Conservation (phyloP, 2,888 invertebrate genomes). For the Drosophila pseudotalamancana region DNA sequence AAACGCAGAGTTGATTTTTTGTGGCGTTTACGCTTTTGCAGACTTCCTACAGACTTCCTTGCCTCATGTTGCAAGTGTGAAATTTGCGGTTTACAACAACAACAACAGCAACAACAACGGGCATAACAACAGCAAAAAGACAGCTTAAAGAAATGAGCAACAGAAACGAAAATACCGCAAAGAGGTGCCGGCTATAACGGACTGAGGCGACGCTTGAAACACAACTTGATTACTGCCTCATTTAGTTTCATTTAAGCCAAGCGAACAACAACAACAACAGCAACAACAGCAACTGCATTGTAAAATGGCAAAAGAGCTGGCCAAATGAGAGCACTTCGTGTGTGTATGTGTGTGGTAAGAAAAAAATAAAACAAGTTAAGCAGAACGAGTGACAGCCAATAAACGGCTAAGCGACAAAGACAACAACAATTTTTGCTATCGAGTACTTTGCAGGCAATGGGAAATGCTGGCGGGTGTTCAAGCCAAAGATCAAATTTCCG, state of each 20-base stretch:
- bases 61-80: constrained; percentile 67
- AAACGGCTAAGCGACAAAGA: constrained; percentile 68
- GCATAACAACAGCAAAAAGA: constrained; percentile 2
- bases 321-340: constrained; percentile 78
- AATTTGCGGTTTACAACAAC: constrained; percentile 75
- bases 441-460: constrained; percentile 1
- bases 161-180: constrained; percentile 77
- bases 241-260: constrained; percentile 81
- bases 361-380: constrained; percentile 73
- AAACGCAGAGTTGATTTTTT: constrained; percentile 19
- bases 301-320: constrained; percentile 62
- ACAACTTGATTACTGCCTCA: constrained; percentile 81
- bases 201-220: constrained; percentile 66
- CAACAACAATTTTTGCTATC: constrained; percentile 73
- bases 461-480: constrained; percentile 18
- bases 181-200: constrained; percentile 64
- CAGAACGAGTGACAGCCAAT: constrained; percentile 58
- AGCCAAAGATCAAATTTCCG: constrained; percentile 70
- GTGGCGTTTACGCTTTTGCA: constrained; percentile 65
- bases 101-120: constrained; percentile 19
- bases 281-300: constrained; percentile 44
- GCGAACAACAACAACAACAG: constrained; percentile 36
- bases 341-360: constrained; percentile 40
- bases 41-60: constrained; percentile 52
- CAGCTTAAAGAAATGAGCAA: constrained; percentile 23